phyloP scores from a whole-genome alignment of 2,113 vertebrate genomes.

The Diadophis punctatus region DNA sequence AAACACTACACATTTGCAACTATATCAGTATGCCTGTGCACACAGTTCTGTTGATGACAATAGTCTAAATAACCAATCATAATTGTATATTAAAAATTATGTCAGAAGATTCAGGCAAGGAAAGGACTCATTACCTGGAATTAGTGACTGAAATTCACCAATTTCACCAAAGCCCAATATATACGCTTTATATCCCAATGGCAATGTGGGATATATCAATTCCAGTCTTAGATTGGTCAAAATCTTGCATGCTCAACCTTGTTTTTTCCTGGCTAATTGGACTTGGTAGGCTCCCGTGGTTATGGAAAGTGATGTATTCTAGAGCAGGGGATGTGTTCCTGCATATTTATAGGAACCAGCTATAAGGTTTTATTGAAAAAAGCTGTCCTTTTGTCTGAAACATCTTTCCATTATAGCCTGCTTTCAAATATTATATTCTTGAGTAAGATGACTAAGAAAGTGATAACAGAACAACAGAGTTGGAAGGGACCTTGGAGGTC shows the following conservation, averaged over 20 bases:
- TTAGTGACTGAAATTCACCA: not conserved
- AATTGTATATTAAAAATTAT: not conserved
- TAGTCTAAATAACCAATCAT: not conserved
- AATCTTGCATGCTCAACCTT: not conserved
- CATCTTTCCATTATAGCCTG: not conserved
- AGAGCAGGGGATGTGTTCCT: not conserved
- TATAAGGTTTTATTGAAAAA: not conserved
- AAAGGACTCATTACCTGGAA: not conserved
- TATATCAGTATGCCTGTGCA: not conserved
- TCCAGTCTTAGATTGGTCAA: not conserved
- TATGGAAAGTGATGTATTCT: not conserved
- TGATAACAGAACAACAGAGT: not conserved
- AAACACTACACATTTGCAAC: not conserved
- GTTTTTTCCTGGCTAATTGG: not conserved
- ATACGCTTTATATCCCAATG: not conserved
- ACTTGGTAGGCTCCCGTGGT: not conserved
- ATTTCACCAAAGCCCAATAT: not conserved
- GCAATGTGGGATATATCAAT: not conserved
- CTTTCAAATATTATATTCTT: not conserved
- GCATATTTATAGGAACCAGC: not conserved
- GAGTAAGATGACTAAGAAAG: not conserved
- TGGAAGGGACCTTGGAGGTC: not conserved
- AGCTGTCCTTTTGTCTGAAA: not conserved
- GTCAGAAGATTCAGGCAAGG: not conserved
- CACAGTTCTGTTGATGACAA: not conserved